Evolutionary conservation across 2,888 invertebrate species (phyloP), one percentile per base, ranked within the genome.

Genomic region (Sinhomidia bicolor): DNA sequence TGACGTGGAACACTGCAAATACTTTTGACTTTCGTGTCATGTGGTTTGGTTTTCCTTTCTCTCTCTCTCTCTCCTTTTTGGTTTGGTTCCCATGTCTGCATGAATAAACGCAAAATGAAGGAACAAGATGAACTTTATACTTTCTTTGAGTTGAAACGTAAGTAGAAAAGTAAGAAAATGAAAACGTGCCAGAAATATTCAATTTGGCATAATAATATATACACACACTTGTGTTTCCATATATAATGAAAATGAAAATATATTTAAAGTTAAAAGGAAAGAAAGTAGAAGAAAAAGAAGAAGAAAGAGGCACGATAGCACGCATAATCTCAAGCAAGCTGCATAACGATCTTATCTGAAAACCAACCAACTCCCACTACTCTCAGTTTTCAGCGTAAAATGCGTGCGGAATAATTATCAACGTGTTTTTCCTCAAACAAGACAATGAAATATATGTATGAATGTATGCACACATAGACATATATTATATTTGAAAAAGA

Each of bases 131-230:
- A 62, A 62, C 62, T 62, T 62, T 62, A n/a, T n/a, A n/a, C n/a
- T n/a, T n/a, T n/a, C n/a, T n/a, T n/a, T n/a, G n/a, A n/a, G n/a
- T n/a, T n/a, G n/a, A n/a, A n/a, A 62, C 62, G n/a, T 10, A 44
- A 62, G 62, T 65, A 65, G 23, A 62, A 36, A 44, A 76, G 36
- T 36, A 51, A 10, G 68, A 82, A 51, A 82, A 68, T 68, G 82
- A 51, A 68, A 54, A 82, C 82, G 82, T 82, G 82, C 82, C 36
- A 82, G 82, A 68, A 82, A 65, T 82, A 17, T 68, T 32, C 65
- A 82, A 82, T 82, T 29, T 20, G 7, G 29, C 29, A 20, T 17
- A 68, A n/a, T n/a, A n/a, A n/a, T n/a, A n/a, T n/a, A n/a, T n/a
- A n/a, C n/a, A n/a, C n/a, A n/a, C n/a, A n/a, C n/a, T 26, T 51